Percentiles rank a stretch among this genome's conserved stretches.
phyloP scores from a whole-genome alignment of 2,888 invertebrate genomes.

The Scelioninae gen. 1 region DNA sequence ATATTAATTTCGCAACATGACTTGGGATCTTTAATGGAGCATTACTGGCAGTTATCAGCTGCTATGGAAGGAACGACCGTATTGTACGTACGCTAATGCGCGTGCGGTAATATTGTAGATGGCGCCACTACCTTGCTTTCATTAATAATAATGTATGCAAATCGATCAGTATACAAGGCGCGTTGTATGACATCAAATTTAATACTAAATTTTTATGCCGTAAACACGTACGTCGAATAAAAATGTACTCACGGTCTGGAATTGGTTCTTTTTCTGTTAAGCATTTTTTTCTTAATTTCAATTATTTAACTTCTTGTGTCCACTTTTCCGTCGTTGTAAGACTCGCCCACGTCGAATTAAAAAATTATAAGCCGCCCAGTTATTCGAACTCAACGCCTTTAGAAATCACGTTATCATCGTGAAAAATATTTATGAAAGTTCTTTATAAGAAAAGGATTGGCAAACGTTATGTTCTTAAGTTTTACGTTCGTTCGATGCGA shows the following conservation, averaged over 20 bases:
- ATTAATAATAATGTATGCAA: conserved; percentile 65
- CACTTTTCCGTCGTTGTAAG: conserved; percentile 2
- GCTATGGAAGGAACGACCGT: conserved; percentile 71
- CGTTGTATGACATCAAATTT: conserved; percentile 62
- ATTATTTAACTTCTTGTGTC: not conserved
- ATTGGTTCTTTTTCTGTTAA: conserved; percentile 39
- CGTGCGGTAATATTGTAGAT: conserved; percentile 66
- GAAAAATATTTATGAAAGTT: conserved; percentile 66
- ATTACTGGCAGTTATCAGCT: conserved; percentile 71
- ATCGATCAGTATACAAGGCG: conserved; percentile 67
- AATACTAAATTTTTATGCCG: conserved; percentile 53
- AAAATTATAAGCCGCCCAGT: conserved; percentile 61
- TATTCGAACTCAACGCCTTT: conserved; percentile 53
- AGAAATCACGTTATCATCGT: conserved; percentile 59
- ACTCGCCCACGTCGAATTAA: conserved; percentile 16
- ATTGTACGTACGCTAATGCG: conserved; percentile 70
- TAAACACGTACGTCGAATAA: conserved; percentile 51
- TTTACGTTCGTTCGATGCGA: conserved; percentile 67
- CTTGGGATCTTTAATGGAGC: conserved; percentile 68
- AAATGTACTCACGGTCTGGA: conserved; percentile 44
- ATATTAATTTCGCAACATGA: conserved; percentile 61
- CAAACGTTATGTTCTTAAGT: conserved; percentile 60
- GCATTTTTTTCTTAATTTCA: not conserved
- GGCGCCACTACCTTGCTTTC: conserved; percentile 64
- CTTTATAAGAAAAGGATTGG: conserved; percentile 62